phyloP scores from a whole-genome alignment of 2,113 vertebrate genomes.

The Megaceryle torquata region DNA sequence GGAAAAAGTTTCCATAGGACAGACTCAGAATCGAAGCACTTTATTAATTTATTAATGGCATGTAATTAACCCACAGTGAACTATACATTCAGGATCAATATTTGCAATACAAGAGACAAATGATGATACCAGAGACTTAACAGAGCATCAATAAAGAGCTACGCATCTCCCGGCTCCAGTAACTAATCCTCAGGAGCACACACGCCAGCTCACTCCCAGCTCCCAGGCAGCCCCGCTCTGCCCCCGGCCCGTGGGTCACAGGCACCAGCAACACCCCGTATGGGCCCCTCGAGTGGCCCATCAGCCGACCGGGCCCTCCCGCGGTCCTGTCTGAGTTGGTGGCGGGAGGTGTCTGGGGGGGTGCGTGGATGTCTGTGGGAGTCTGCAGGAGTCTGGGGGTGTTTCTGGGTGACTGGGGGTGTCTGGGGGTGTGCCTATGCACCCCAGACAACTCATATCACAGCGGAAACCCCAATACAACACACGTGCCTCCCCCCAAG shows the following conservation, averaged over 20 bases:
- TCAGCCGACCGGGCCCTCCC: rapidly evolving
- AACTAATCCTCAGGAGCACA: not conserved
- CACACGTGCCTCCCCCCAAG: no score
- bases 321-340: no score
- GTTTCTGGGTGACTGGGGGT: no score
- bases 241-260: rapidly evolving
- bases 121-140: not conserved
- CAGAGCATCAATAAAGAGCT: not conserved
- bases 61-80: conserved; percentile 1
- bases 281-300: no score
- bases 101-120: not conserved
- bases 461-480: no score
- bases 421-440: no score
- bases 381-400: no score
- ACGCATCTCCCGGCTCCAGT: rapidly evolving
- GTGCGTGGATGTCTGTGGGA: no score
- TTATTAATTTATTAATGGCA: conserved; percentile 30
- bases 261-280: no score
- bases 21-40: not conserved
- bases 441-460: no score
- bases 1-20: not conserved
- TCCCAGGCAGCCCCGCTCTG: not conserved
- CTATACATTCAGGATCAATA: conserved; percentile 16
- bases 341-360: no score
- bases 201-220: rapidly evolving